phyloP scores from a whole-genome alignment of 1,140 invertebrate species.

The Rhyacophila brunnea region DNA sequence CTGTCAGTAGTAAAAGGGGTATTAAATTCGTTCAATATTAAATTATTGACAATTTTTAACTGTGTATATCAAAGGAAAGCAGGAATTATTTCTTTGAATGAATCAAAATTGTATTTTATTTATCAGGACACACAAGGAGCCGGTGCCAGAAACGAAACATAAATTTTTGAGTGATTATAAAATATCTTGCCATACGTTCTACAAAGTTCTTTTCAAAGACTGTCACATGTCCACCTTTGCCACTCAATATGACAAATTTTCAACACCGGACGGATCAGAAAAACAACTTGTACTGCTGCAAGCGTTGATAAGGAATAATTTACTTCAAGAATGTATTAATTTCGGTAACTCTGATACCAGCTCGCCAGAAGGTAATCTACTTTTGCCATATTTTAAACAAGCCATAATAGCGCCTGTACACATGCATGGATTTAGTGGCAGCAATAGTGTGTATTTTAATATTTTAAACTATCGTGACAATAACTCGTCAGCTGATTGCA shows the following conservation, averaged over 20 bases:
- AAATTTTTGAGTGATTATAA: constrained; percentile 2
- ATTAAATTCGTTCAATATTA: no score
- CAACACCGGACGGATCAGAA: constrained; percentile 15
- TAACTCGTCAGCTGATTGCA: no score
- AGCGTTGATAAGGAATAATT: constrained; percentile 27
- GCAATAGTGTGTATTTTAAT: no score
- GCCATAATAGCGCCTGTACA: neutral
- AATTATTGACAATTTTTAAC: no score
- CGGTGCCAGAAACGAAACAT: no score
- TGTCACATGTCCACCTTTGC: constrained; percentile 22
- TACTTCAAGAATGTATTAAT: constrained; percentile 28
- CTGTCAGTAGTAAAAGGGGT: no score
- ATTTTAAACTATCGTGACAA: no score
- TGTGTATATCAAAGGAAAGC: no score
- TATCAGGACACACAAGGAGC: no score
- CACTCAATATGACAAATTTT: constrained; percentile 29
- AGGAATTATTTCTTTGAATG: no score
- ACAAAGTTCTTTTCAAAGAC: constrained; percentile 15
- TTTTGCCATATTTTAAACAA: neutral
- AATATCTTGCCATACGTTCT: constrained; percentile 29
- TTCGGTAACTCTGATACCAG: constrained; percentile 16
- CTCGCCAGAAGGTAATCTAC: constrained; percentile 13
- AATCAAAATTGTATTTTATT: no score
- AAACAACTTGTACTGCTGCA: constrained; percentile 27
- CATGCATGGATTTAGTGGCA: neutral